phyloP scores from a whole-genome alignment of 2,797 vertebrate species.

The Aplochiton taeniatus region DNA sequence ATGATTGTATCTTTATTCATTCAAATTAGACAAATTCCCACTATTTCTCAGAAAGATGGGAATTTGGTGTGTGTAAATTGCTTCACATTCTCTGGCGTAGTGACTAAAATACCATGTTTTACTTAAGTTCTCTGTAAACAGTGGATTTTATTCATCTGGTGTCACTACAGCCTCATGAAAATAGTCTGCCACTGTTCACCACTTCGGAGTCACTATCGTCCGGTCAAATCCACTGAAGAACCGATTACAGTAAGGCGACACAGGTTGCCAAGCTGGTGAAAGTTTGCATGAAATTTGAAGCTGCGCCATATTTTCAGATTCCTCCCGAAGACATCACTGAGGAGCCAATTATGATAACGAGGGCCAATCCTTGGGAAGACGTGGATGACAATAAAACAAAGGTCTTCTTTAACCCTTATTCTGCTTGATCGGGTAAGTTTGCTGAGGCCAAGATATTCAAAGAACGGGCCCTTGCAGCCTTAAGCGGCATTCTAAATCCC shows the following conservation, averaged over 20 bases:
- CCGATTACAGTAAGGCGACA: conserved; percentile 83
- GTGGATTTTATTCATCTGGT: conserved; percentile 19
- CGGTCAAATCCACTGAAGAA: conserved; percentile 85
- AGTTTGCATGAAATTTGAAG: conserved; percentile 68
- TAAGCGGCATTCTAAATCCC: conserved; percentile 67
- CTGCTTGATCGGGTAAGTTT: conserved; percentile 70
- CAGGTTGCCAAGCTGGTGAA: conserved; percentile 85
- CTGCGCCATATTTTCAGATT: conserved; percentile 62
- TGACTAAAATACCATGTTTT: too few relatives aligned
- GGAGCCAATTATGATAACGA: conserved; percentile 80
- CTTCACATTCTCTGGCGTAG: too few relatives aligned
- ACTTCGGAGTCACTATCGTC: conserved; percentile 77
- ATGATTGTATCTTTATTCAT: too few relatives aligned
- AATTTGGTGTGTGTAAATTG: too few relatives aligned
- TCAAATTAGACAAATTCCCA: too few relatives aligned
- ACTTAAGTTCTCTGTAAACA: too few relatives aligned
- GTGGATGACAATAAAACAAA: conserved; percentile 54
- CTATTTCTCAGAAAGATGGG: too few relatives aligned
- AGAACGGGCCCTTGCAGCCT: conserved; percentile 65
- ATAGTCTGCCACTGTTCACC: conserved; percentile 76
- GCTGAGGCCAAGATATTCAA: conserved; percentile 59
- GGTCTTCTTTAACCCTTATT: conserved; percentile 50
- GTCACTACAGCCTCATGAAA: conserved; percentile 32
- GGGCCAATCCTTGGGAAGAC: conserved; percentile 65
- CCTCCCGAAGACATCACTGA: conserved; percentile 48